Percentiles rank a stretch among this genome's conserved stretches.
Evolutionary conservation across 92 coral and sea anemone genomes (phyloP).

Genomic region (Epizoanthus illoricatus): DNA sequence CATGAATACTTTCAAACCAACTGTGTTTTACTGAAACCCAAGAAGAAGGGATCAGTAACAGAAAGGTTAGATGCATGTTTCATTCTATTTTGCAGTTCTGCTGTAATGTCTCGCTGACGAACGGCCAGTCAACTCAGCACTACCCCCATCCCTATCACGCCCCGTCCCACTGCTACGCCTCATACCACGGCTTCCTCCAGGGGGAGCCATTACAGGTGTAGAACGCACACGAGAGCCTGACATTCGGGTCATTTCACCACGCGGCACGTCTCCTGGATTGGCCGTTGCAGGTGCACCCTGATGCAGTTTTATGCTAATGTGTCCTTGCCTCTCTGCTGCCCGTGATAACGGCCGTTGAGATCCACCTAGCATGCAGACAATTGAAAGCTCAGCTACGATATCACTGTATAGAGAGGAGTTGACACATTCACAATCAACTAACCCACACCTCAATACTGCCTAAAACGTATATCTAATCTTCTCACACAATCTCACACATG

Average conservation of each 20-base stretch:
- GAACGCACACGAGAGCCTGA: slow-evolving; percentile 96
- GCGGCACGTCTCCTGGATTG: slow-evolving; percentile 66
- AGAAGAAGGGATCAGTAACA: background rate
- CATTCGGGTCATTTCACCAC: slow-evolving; percentile 98
- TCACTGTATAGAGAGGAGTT: no score
- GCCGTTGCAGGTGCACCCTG: slow-evolving; percentile 87
- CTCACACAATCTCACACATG: no score
- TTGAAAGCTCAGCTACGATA: no score
- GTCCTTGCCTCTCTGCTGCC: slow-evolving; percentile 89
- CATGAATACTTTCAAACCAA: background rate
- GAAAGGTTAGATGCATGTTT: background rate
- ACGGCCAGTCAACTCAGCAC: slow-evolving; percentile 70
- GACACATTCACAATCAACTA: no score
- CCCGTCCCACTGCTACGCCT: slow-evolving; percentile 77
- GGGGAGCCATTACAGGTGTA: slow-evolving; percentile 85
- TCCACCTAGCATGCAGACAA: no score
- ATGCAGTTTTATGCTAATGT: slow-evolving; percentile 85
- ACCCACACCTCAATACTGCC: no score
- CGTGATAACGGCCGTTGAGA: slow-evolving; percentile 90
- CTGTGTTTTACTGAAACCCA: background rate
- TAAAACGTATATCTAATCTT: no score
- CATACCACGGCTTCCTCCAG: slow-evolving; percentile 79
- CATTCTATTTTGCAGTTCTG: slow-evolving; percentile 57
- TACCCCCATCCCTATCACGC: slow-evolving; percentile 85
- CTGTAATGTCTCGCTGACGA: slow-evolving; percentile 51